Conservation (phyloP, 2,113 vertebrate species). For the Ceyx margarethae region DNA sequence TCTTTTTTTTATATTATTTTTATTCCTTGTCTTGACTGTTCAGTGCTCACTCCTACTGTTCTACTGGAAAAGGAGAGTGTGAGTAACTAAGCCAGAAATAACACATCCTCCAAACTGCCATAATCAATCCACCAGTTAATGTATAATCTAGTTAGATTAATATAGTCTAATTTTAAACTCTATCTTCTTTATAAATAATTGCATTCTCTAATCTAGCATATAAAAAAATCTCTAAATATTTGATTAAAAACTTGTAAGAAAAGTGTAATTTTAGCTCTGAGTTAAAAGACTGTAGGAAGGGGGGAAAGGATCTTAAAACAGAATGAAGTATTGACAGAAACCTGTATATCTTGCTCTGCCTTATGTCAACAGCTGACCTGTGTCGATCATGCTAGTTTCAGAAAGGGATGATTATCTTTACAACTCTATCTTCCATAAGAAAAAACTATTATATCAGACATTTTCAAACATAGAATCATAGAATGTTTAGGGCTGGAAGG, state of each 20-base stretch:
- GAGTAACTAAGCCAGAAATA: conserved; percentile 8
- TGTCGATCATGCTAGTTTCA: background rate
- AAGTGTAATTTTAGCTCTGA: background rate
- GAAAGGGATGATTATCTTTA: background rate
- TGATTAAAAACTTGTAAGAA: background rate
- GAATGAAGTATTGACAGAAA: background rate
- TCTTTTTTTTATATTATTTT: background rate
- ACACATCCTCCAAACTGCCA: background rate
- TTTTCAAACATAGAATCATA: background rate
- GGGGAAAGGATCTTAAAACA: background rate
- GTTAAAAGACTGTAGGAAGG: background rate
- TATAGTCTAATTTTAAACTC: background rate
- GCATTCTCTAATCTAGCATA: background rate
- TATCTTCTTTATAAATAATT: background rate
- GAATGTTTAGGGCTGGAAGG: no score
- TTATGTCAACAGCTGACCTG: background rate
- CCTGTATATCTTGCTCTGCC: background rate
- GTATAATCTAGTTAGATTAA: background rate
- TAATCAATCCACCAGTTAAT: background rate
- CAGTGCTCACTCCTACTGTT: background rate
- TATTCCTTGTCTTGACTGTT: conserved; percentile 5
- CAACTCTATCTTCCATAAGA: background rate
- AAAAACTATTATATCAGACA: background rate
- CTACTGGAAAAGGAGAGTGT: background rate
- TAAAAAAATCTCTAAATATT: background rate